Evolutionary conservation across 1,140 invertebrate species (phyloP), one percentile per base, ranked within the genome.

Genomic region (Oncopeltus fasciatus): DNA sequence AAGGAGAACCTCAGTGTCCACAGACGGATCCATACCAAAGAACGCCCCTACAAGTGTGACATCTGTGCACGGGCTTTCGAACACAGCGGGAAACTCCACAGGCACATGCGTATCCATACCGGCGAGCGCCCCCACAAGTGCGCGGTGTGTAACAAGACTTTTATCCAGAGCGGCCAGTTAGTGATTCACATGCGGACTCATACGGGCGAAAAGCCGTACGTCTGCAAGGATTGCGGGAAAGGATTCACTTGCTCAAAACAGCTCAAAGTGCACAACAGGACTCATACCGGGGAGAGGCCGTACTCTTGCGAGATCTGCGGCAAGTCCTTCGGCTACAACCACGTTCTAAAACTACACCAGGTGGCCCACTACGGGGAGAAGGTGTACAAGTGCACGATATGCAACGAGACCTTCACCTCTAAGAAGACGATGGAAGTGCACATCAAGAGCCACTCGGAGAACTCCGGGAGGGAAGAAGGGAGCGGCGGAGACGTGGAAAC

Each of bases 51-150:
- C 70, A 87, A 90, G 66, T 95, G 93, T 71, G 83, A 90, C 49
- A 87, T 93, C 24, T 96, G 93, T 73, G 85, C 85, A 2, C 80
- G 92, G 1, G 92, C 92, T 0, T 95, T 93, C 69, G 90, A 95
- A 69, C 92, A 95, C 73, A 89, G 87, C 31, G 92, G 92, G 1
- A 91, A 95, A 70, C 75, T 95, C 29, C 90, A 93, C 68, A 81
- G 92, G 5, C 93, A 95, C 72, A 92, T 93, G 84, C 81, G 90
- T 56, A 92, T 92, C 65, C 90, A 93, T 70, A 93, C 90, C 0
- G 84, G 94, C 0, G 93, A 96, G 73, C 80, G 92, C 24, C 93
- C 93, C 0, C 94, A 95, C 74, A 89, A 89, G 68, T 98, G 94
- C 72, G 84, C 83, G n/a, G 83, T 94, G 51, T 98, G 94, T 72